phyloP scores from a whole-genome alignment of 1,140 invertebrate genomes.

The Ridgeia piscesae region DNA sequence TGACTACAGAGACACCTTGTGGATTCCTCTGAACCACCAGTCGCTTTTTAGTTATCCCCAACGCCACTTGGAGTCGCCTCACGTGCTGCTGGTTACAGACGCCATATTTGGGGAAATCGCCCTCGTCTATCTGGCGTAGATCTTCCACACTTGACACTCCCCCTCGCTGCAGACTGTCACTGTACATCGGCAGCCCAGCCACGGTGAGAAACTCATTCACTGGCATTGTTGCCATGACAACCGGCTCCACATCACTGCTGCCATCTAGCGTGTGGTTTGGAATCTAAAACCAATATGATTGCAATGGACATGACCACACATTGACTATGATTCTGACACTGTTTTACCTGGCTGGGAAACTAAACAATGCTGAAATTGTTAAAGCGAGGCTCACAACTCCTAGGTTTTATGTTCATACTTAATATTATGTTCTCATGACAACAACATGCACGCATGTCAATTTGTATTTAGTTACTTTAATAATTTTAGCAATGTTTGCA shows the following conservation, averaged over 20 bases:
- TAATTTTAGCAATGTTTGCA: no score
- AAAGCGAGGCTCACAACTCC: no score
- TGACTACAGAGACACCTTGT: neutral
- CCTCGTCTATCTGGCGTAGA: neutral
- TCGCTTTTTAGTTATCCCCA: slow-evolving; percentile 1
- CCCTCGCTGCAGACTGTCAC: slow-evolving; percentile 31
- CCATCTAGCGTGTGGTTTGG: slow-evolving; percentile 54
- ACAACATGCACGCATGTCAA: no score
- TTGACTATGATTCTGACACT: neutral
- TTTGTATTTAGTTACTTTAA: no score
- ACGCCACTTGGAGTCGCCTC: slow-evolving; percentile 1
- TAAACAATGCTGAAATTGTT: neutral
- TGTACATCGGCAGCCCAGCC: slow-evolving; percentile 59
- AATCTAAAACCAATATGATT: slow-evolving; percentile 43
- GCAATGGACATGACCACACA: neutral
- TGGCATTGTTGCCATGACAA: slow-evolving; percentile 49
- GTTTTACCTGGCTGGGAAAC: neutral
- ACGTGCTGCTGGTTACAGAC: neutral
- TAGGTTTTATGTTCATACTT: no score
- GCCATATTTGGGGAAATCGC: neutral
- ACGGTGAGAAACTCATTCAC: slow-evolving; percentile 56
- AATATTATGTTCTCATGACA: no score
- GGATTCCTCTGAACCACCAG: neutral
- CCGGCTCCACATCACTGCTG: slow-evolving; percentile 39
- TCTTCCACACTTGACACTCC: neutral